Conservation (phyloP, 2,113 vertebrate species). For the Menidia beryllina region DNA sequence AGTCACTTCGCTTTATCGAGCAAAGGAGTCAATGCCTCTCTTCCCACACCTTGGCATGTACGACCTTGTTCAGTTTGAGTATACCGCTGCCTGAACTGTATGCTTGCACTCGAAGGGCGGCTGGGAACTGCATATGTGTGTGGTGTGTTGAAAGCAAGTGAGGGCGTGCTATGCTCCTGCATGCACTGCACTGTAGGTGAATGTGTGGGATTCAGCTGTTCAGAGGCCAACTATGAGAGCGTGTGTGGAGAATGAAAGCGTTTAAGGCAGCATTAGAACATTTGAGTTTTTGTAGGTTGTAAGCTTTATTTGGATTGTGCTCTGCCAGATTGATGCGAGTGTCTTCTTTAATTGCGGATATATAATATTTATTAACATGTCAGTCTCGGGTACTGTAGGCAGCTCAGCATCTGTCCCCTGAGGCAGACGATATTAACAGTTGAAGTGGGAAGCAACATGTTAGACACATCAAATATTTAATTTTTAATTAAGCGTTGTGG, state of each 20-base stretch:
- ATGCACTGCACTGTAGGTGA: slow-evolving; percentile 49
- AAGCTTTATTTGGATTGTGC: slow-evolving; percentile 23
- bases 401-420: slow-evolving; percentile 28
- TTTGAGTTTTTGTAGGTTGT: slow-evolving; percentile 15
- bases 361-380: slow-evolving; percentile 49
- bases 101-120: slow-evolving; percentile 52
- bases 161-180: slow-evolving; percentile 55
- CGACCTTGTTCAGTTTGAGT: slow-evolving; percentile 59
- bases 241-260: slow-evolving; percentile 6
- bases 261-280: slow-evolving; percentile 31
- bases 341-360: slow-evolving; percentile 39
- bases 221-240: neutral
- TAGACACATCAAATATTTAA: slow-evolving; percentile 45
- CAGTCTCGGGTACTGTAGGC: slow-evolving; percentile 24
- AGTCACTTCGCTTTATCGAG: neutral
- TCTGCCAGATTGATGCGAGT: slow-evolving; percentile 38
- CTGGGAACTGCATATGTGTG: slow-evolving; percentile 34
- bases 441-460: slow-evolving; percentile 27
- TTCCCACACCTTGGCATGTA: slow-evolving; percentile 21
- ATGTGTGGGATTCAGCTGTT: slow-evolving; percentile 13
- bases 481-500: slow-evolving; percentile 31
- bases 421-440: slow-evolving; percentile 35
- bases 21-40: no score
- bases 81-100: slow-evolving; percentile 59
- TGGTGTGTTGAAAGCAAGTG: slow-evolving; percentile 23